Percentiles rank a stretch among this genome's conserved stretches.
Evolutionary conservation across 2,888 invertebrate species (phyloP).

Genomic region (Acronicta leporina): DNA sequence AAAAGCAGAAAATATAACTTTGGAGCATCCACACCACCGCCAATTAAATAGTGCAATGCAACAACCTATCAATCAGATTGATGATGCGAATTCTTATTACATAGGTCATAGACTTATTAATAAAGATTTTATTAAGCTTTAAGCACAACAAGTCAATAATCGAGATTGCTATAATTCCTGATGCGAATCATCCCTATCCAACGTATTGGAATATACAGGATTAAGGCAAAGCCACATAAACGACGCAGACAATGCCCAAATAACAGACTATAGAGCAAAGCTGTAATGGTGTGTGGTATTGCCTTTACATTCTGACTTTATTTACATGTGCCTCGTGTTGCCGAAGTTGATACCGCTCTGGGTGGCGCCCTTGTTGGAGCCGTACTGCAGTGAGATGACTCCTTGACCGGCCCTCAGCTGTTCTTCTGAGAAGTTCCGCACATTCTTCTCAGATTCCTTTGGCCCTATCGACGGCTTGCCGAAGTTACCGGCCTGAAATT

Average conservation of each 20-base stretch:
- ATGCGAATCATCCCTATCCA: constrained; percentile 50
- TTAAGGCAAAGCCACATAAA: constrained; percentile 22
- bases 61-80: constrained; percentile 5
- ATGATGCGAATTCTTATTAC: not conserved
- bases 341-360: constrained; percentile 99
- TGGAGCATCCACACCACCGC: constrained; percentile 5
- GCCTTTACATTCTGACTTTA: constrained; percentile 4
- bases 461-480: constrained; percentile 98
- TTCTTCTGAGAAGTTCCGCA: constrained; percentile 97
- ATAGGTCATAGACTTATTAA: constrained; percentile 19
- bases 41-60: not conserved
- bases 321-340: constrained; percentile 98
- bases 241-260: not conserved
- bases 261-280: constrained; percentile 2
- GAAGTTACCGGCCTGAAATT: constrained; percentile 92
- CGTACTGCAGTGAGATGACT: constrained; percentile 98
- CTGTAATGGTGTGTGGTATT: constrained; percentile 7
- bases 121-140: constrained; percentile 16
- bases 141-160: constrained; percentile 33
- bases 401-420: constrained; percentile 97
- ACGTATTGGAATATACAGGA: constrained; percentile 35
- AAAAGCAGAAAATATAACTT: constrained; percentile 3
- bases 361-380: constrained; percentile 99
- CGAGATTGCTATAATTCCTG: constrained; percentile 18
- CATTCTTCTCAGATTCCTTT: constrained; percentile 98